A percentile compares a stretch with the other conserved stretches of the same genome.
These are phyloP conservation scores for Trichechus manatus DNA, from an alignment of 2,113 vertebrate genomes.

Conservation along the genomic window DNA sequence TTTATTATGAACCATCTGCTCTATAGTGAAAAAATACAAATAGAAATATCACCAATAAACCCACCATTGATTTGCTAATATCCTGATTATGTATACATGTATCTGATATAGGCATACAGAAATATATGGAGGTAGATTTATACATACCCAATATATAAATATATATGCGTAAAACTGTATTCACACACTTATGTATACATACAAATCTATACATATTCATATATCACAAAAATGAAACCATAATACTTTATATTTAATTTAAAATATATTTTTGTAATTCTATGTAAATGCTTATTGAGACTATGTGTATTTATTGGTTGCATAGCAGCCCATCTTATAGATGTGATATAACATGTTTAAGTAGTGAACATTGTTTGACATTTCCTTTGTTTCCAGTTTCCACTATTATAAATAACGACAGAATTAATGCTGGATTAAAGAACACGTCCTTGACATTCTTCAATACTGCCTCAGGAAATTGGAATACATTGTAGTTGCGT, in stretches of 20 bases:
- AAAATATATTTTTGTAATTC: background rate
- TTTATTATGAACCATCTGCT: background rate
- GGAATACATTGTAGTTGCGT: background rate
- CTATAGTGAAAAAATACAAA: background rate
- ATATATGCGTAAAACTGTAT: background rate
- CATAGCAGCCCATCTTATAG: background rate
- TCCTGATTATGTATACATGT: background rate
- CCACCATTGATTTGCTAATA: background rate
- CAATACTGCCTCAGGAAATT: background rate
- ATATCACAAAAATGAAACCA: background rate
- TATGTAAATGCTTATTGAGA: background rate
- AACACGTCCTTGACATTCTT: background rate
- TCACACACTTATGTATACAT: background rate
- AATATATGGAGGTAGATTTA: background rate
- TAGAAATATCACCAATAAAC: background rate
- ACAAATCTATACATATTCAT: background rate
- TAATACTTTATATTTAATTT: background rate
- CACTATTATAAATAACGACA: background rate
- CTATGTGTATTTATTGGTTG: background rate
- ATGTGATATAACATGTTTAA: background rate
- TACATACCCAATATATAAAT: background rate
- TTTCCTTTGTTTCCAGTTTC: background rate
- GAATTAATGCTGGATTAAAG: background rate
- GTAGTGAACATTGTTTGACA: background rate
- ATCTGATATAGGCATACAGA: background rate